Evolutionary conservation across 2,797 vertebrate genomes (phyloP).

Genomic region (Stomatorhinus walkeri): DNA sequence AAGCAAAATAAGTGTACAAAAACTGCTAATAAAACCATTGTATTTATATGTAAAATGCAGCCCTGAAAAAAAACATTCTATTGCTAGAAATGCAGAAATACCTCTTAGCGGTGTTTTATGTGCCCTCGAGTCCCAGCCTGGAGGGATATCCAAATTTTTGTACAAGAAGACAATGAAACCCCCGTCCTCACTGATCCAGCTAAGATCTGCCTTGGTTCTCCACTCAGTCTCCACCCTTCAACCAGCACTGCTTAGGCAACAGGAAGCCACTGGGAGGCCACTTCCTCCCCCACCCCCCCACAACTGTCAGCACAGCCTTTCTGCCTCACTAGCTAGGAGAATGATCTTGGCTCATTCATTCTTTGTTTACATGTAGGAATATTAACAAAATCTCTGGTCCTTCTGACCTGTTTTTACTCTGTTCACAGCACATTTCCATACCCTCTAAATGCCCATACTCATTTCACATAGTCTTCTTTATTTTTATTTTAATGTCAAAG

Average conservation of each 20-base stretch:
- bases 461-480: background rate
- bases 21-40: conserved; percentile 14
- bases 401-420: background rate
- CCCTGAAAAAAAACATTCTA: too few relatives aligned
- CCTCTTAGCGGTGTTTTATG: conserved; percentile 34
- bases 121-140: conserved; percentile 43
- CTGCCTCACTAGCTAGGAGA: background rate
- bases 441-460: background rate
- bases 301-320: conserved; percentile 33
- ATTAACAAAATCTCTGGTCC: background rate
- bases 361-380: conserved; percentile 29
- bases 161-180: conserved; percentile 30
- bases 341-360: conserved; percentile 12
- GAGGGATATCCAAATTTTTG: conserved; percentile 47
- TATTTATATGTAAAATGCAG: background rate
- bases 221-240: conserved; percentile 74
- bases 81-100: conserved; percentile 12
- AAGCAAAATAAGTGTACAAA: conserved; percentile 24
- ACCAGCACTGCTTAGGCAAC: conserved; percentile 47
- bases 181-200: conserved; percentile 36
- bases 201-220: conserved; percentile 54
- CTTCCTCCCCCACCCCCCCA: conserved; percentile 29
- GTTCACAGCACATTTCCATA: background rate
- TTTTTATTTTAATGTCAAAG: background rate
- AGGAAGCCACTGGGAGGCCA: conserved; percentile 51